phyloP scores from a whole-genome alignment of 2,888 invertebrate species.

The Ommatoiulus sabulosus region DNA sequence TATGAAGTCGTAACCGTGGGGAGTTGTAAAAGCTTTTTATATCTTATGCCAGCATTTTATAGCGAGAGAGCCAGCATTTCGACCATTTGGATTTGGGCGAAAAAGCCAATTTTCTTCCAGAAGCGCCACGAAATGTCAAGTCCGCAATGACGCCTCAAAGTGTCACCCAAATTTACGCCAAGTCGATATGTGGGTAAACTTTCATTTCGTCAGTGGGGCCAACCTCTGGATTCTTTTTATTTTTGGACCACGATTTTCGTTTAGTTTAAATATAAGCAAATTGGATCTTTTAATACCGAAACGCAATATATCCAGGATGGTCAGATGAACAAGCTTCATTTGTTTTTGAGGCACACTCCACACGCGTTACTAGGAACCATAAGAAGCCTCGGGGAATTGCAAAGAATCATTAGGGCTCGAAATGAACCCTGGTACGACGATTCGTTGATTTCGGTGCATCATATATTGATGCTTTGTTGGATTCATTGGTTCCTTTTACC shows the following conservation, averaged over 20 bases:
- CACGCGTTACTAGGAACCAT: too few relatives aligned
- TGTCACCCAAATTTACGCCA: background rate
- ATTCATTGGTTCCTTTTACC: too few relatives aligned
- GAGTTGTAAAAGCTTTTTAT: slow-evolving; percentile 12
- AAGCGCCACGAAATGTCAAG: background rate
- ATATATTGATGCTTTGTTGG: too few relatives aligned
- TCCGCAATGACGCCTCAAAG: background rate
- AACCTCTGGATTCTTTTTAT: background rate
- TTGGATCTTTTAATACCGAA: too few relatives aligned
- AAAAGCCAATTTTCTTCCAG: background rate
- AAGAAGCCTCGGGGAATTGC: too few relatives aligned
- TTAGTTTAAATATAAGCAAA: too few relatives aligned
- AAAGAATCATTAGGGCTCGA: too few relatives aligned
- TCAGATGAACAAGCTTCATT: too few relatives aligned
- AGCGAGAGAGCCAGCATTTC: background rate
- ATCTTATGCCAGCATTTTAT: background rate
- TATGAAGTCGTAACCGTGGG: background rate
- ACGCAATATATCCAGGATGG: too few relatives aligned
- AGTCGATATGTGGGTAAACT: background rate
- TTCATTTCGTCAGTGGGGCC: background rate
- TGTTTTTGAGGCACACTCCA: too few relatives aligned
- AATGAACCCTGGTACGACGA: too few relatives aligned
- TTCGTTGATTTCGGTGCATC: too few relatives aligned
- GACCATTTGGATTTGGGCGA: background rate
- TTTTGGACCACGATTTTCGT: background rate